phyloP scores from a whole-genome alignment of 2,888 invertebrate species.

The Acanthosepion pharaonis region DNA sequence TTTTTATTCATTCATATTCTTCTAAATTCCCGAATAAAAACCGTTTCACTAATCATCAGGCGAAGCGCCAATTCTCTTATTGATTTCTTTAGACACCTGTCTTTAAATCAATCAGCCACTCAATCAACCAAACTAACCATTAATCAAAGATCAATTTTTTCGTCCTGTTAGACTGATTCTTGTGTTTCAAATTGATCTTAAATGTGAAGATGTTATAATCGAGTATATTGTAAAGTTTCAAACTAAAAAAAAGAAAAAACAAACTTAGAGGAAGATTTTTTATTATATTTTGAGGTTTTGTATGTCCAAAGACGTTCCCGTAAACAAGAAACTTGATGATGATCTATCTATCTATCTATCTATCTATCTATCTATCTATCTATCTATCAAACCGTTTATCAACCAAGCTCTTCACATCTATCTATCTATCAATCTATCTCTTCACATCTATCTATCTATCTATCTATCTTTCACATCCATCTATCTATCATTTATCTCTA shows the following conservation, averaged over 20 bases:
- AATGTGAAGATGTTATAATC: not conserved
- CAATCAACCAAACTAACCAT: not conserved
- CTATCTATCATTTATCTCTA: too few relatives aligned
- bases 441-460: too few relatives aligned
- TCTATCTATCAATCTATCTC: too few relatives aligned
- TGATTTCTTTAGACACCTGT: not conserved
- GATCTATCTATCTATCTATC: not conserved
- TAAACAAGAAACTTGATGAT: not conserved
- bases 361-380: not conserved
- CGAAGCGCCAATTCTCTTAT: not conserved
- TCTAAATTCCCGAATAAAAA: not conserved
- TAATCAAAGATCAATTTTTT: not conserved
- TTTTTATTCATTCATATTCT: not conserved
- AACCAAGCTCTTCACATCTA: too few relatives aligned
- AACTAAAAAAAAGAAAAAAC: too few relatives aligned
- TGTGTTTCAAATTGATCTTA: not conserved
- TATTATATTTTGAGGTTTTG: too few relatives aligned
- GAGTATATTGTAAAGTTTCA: too few relatives aligned
- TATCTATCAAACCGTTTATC: not conserved
- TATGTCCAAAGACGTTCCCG: too few relatives aligned
- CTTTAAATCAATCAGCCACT: not conserved
- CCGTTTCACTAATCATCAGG: not conserved
- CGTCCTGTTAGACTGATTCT: not conserved
- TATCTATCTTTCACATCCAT: too few relatives aligned
- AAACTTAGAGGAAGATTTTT: too few relatives aligned